These are phyloP conservation scores for Neria commutata DNA, from an alignment of 2,888 invertebrate genomes.

Conservation along the genomic window DNA sequence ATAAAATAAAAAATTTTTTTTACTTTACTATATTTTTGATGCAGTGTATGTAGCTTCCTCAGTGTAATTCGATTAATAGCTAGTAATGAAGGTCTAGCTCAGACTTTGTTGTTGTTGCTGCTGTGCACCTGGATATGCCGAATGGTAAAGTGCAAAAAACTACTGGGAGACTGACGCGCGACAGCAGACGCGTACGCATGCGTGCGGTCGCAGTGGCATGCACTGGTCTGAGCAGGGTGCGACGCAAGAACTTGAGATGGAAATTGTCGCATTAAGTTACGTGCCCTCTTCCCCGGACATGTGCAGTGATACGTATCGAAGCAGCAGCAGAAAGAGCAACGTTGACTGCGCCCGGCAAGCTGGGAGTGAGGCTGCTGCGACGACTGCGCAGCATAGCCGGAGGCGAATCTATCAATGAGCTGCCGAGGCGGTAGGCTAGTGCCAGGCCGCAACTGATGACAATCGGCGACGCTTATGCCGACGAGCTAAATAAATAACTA, in stretches of 20 bases:
- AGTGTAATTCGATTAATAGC: too few species aligned
- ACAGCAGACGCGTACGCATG: conserved; percentile 18
- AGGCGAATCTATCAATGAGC: conserved; percentile 12
- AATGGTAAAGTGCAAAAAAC: background rate
- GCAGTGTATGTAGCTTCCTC: too few species aligned
- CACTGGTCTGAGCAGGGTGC: background rate
- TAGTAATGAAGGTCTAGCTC: background rate
- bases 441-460: too few species aligned
- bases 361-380: background rate
- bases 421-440: too few species aligned
- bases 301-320: background rate
- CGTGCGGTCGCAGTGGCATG: conserved; percentile 16
- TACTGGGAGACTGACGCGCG: background rate
- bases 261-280: conserved; percentile 57
- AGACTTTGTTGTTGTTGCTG: background rate
- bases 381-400: conserved; percentile 6
- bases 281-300: conserved; percentile 40
- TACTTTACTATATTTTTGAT: too few species aligned
- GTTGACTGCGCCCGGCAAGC: background rate
- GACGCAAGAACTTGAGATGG: conserved; percentile 28
- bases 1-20: too few species aligned
- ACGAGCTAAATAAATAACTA: background rate
- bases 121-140: background rate
- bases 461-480: too few species aligned
- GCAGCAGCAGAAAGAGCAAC: too few species aligned